These are phyloP conservation scores for Phortica variegata DNA, from an alignment of 1,140 invertebrate genomes.

Conservation along the genomic window DNA sequence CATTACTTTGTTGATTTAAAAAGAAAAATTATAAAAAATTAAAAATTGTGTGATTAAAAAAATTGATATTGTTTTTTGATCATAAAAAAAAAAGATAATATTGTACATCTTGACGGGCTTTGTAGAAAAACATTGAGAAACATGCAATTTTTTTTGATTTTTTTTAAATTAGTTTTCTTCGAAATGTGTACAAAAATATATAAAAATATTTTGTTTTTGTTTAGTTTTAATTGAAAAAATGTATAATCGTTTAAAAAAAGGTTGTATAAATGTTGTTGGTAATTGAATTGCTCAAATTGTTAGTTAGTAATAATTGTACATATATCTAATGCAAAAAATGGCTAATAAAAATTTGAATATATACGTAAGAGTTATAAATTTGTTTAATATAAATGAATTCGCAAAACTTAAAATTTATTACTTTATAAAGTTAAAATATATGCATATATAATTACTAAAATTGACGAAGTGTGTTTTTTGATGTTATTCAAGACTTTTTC, in stretches of 20 bases:
- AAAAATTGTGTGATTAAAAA: too few relatives aligned
- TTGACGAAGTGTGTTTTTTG: conserved; percentile 56
- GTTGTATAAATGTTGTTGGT: conserved; percentile 10
- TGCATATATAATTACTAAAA: conserved; percentile 54
- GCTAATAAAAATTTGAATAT: conserved; percentile 14
- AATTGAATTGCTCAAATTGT: conserved; percentile 12
- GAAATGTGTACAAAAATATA: conserved; percentile 32
- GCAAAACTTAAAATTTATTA: too few relatives aligned
- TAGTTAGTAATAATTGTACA: conserved; percentile 4
- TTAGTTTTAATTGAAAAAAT: not conserved
- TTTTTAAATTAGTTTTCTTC: conserved; percentile 45
- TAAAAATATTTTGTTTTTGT: conserved; percentile 4
- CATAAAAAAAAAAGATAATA: too few relatives aligned
- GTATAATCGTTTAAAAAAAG: not conserved
- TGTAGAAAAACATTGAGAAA: conserved; percentile 58
- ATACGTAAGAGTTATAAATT: conserved; percentile 22
- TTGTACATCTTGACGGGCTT: too few relatives aligned
- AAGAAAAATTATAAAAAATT: too few relatives aligned
- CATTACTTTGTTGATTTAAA: too few relatives aligned
- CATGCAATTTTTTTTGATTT: too few relatives aligned
- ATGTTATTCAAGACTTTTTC: not conserved
- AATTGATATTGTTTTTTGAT: too few relatives aligned
- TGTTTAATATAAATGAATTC: conserved; percentile 1
- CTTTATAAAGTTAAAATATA: too few relatives aligned
- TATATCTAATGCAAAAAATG: conserved; percentile 11